Evolutionary conservation across 2,888 invertebrate genomes (phyloP).

Genomic region (Agrochola macilenta): DNA sequence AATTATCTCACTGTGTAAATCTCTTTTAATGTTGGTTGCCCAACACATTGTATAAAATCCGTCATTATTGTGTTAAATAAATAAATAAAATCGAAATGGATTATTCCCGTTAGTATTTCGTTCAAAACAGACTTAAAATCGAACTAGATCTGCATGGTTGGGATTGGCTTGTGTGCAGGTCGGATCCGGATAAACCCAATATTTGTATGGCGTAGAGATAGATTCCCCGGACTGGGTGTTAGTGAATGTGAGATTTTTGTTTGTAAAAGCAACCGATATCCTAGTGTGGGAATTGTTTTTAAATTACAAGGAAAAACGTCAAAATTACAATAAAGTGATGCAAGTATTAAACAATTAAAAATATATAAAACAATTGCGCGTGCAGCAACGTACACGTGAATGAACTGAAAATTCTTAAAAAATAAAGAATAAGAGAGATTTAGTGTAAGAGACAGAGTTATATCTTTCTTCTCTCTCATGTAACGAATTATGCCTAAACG

Average conservation of each 20-base stretch:
- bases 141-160: conserved; percentile 11
- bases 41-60: not conserved
- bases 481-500: not conserved
- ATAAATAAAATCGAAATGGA: not conserved
- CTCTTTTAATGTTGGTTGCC: not conserved
- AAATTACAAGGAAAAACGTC: not conserved
- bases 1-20: not conserved
- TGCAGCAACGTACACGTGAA: not conserved
- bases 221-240: not conserved
- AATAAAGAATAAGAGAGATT: not conserved
- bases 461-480: not conserved
- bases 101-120: not conserved
- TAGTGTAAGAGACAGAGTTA: not conserved
- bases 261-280: not conserved
- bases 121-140: conserved; percentile 16
- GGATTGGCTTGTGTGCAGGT: not conserved
- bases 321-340: too few relatives aligned
- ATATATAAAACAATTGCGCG: not conserved
- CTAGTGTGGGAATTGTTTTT: not conserved
- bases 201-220: conserved; percentile 15
- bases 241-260: conserved; percentile 4
- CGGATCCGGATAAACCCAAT: not conserved
- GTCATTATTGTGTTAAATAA: not conserved
- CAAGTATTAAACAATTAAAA: not conserved
- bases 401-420: not conserved